Conservation (phyloP, 1,140 invertebrate species). For the Phymorhynchus buccinoides region DNA sequence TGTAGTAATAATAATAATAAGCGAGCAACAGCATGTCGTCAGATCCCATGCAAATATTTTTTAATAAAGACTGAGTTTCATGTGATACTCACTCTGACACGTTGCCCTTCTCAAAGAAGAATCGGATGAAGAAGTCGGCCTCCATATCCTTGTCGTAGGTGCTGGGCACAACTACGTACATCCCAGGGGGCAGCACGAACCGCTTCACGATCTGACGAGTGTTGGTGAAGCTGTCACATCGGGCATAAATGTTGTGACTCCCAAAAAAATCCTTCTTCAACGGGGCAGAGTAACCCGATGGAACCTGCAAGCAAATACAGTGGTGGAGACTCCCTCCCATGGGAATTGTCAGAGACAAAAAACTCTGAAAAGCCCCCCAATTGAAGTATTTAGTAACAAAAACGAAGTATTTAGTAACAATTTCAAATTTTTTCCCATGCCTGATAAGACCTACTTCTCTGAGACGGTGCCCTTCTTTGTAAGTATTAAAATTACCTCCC, state of each 20-base stretch:
- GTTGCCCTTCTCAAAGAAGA: constrained; percentile 90
- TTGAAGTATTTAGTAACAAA: too few species aligned
- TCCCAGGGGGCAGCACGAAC: constrained; percentile 83
- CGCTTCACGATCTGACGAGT: constrained; percentile 83
- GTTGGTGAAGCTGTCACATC: constrained; percentile 95
- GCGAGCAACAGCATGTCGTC: too few species aligned
- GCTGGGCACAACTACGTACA: constrained; percentile 86
- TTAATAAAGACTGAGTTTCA: neutral
- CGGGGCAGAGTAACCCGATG: constrained; percentile 79
- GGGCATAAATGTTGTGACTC: constrained; percentile 89
- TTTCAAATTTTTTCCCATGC: too few species aligned
- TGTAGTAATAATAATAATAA: too few species aligned
- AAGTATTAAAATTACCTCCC: too few species aligned
- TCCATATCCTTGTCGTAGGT: constrained; percentile 95
- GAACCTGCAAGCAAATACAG: neutral
- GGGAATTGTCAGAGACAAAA: too few species aligned
- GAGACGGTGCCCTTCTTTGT: too few species aligned
- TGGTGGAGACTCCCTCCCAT: too few species aligned
- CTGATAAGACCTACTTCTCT: too few species aligned
- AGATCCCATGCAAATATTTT: too few species aligned
- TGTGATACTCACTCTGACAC: constrained; percentile 62
- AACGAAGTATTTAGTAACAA: too few species aligned
- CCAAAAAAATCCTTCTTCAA: constrained; percentile 93
- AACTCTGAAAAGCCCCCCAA: too few species aligned
- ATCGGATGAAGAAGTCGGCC: constrained; percentile 93